Percentiles rank a stretch among this genome's conserved stretches.
Evolutionary conservation across 2,888 invertebrate genomes (phyloP).

Genomic region (Empis livida): DNA sequence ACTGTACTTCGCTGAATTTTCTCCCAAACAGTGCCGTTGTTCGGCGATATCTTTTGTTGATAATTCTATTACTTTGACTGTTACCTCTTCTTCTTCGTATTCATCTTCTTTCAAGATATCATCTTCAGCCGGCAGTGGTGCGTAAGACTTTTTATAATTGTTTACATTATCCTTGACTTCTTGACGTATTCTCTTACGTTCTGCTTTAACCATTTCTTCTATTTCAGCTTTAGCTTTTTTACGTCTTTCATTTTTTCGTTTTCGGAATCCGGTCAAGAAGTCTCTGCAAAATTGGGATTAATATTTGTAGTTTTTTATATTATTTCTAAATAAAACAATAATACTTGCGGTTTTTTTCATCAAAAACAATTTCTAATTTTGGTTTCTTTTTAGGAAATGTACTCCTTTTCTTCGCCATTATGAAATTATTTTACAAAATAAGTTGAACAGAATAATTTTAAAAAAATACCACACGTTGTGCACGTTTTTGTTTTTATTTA

Average conservation of each 20-base stretch:
- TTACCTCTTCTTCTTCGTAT: conserved; percentile 63
- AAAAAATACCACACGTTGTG: too few relatives aligned
- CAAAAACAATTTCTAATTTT: conserved; percentile 44
- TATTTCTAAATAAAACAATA: too few relatives aligned
- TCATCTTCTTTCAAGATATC: conserved; percentile 38
- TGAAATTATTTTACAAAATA: too few relatives aligned
- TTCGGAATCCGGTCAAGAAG: conserved; percentile 67
- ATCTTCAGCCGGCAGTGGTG: conserved; percentile 39
- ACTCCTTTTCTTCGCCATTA: too few relatives aligned
- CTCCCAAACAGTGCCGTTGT: conserved; percentile 58
- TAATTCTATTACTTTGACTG: conserved; percentile 64
- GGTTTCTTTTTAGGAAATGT: conserved; percentile 30
- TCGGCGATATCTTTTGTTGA: conserved; percentile 57
- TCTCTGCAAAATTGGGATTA: conserved; percentile 42
- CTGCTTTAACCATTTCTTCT: conserved; percentile 57
- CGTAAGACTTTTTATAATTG: conserved; percentile 56
- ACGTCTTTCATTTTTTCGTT: conserved; percentile 63
- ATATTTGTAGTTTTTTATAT: too few relatives aligned
- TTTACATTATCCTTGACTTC: conserved; percentile 68
- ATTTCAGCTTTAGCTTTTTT: conserved; percentile 62
- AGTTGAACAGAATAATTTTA: too few relatives aligned
- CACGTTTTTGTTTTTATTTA: too few relatives aligned
- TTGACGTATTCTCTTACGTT: conserved; percentile 57
- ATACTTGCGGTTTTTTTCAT: conserved; percentile 46
- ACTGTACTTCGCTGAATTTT: conserved; percentile 42